A percentile compares a stretch with the other conserved stretches of the same genome.
These are phyloP conservation scores for Catalaphyllia jardinei DNA, from an alignment of 64 coral and sea anemone genomes.

Conservation along the genomic window DNA sequence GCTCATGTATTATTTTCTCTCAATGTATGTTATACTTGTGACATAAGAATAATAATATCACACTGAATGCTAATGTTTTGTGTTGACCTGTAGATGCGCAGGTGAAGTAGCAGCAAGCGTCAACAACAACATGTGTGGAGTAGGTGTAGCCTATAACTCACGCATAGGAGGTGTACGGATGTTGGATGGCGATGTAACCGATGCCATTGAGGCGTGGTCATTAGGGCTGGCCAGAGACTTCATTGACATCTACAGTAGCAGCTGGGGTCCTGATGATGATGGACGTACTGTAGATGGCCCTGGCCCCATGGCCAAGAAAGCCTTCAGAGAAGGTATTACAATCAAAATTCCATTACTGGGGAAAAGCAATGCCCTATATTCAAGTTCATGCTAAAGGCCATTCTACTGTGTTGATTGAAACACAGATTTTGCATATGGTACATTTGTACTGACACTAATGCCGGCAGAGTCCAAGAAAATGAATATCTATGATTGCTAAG, in stretches of 20 bases:
- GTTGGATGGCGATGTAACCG: conserved; percentile 98
- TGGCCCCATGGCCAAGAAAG: conserved; percentile 77
- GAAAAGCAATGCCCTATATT: too few species aligned
- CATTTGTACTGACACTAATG: too few species aligned
- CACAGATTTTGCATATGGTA: too few species aligned
- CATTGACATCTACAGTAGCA: conserved; percentile 99
- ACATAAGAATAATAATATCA: too few species aligned
- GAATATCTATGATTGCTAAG: too few species aligned
- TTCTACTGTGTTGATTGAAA: too few species aligned
- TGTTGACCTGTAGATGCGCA: neutral
- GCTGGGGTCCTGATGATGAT: conserved; percentile 99
- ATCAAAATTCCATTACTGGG: too few species aligned
- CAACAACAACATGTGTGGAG: conserved; percentile 85
- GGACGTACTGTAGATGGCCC: conserved; percentile 93
- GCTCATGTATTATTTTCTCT: too few species aligned
- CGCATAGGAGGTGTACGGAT: conserved; percentile 93
- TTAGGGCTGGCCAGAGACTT: conserved; percentile 66
- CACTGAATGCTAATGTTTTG: neutral
- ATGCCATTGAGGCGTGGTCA: conserved; percentile 84
- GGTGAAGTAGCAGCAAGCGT: conserved; percentile 90
- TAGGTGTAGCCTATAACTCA: conserved; percentile 95
- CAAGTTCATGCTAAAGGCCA: too few species aligned
- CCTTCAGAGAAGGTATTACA: conserved; percentile 79
- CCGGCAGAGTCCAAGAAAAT: too few species aligned
- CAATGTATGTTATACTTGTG: too few species aligned